Evolutionary conservation across 2,888 invertebrate species (phyloP).

Genomic region (Tipula confusa): DNA sequence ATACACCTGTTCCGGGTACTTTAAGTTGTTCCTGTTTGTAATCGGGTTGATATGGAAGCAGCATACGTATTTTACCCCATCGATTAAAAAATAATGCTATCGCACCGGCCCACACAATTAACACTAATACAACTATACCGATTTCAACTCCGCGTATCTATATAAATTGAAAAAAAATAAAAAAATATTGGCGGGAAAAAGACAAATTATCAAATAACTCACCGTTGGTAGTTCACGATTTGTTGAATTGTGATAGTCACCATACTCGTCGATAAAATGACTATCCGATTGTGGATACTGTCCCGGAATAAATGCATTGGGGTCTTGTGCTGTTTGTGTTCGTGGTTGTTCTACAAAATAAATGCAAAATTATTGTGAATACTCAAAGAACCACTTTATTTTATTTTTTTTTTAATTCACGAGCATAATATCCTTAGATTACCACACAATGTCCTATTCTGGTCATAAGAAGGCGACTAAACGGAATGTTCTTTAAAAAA

Average conservation of each 20-base stretch:
- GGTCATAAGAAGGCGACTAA: too few species aligned
- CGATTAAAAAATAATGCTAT: constrained; percentile 82
- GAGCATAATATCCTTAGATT: too few species aligned
- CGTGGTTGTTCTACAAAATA: constrained; percentile 61
- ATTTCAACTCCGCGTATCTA: constrained; percentile 88
- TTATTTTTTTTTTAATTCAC: too few species aligned
- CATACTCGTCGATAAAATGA: constrained; percentile 44
- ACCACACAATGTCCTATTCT: too few species aligned
- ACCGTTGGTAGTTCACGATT: constrained; percentile 49
- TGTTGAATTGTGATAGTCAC: constrained; percentile 41
- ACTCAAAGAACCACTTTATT: too few species aligned
- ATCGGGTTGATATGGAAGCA: constrained; percentile 86
- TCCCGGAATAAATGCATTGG: constrained; percentile 52
- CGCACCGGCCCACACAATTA: constrained; percentile 81
- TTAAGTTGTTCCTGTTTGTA: constrained; percentile 85
- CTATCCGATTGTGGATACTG: constrained; percentile 42
- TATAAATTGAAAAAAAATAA: constrained; percentile 34
- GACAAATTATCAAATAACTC: constrained; percentile 31
- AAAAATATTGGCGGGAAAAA: constrained; percentile 31
- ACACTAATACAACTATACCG: constrained; percentile 77
- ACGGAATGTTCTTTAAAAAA: too few species aligned
- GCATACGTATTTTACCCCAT: constrained; percentile 87
- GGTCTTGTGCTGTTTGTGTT: constrained; percentile 68
- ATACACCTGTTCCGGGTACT: constrained; percentile 68
- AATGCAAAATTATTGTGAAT: constrained; percentile 33